Evolutionary conservation across 92 coral and sea anemone species (phyloP), one percentile per base, ranked within the genome.

Genomic region (Blastomussa wellsi): DNA sequence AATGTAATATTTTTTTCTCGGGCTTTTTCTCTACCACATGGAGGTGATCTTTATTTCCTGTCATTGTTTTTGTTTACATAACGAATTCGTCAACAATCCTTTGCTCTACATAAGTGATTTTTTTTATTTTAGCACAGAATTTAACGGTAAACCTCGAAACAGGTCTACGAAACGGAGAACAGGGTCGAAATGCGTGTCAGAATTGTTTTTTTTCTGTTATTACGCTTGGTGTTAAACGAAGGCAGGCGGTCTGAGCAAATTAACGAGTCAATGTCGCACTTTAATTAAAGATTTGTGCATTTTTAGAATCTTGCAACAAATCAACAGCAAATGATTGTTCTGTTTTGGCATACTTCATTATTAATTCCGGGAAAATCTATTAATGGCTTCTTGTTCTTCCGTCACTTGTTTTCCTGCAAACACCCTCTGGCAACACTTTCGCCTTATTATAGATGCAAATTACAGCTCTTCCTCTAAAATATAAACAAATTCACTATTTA

Each of bases 381-480:
- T 41, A 41, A 68, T 68, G 17, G 13, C 37, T 16, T 37, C 41
- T 38, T 35, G 70, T 38, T 57, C 1, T 59, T 79, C 72, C 29
- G 52, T 10, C 52, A 12, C 22, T 35, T 16, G 37, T 49, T 42
- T 74, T 74, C 79, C 24, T 59, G 60, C 48, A 79, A 77, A 79
- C 10, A 26, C 24, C 8, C 28, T 60, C 51, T 2, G 24, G 19
- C 29, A 31, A 82, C 72, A 53, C 36, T 72, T 16, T 15, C 33
- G 5, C 59, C 73, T 66, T 33, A 70, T 72, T 49, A 72, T 1
- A 24, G 65, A 83, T 83, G 86, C 86, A 73, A 83, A 83, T 83
- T 57, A 52, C 32, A 57, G 11, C 16, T 39, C 53, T 55, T 71
- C 16, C 44, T 26, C 3, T 15, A 57, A 74, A 39, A 49, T 52